Percentiles rank a stretch among this genome's conserved stretches.
phyloP scores from a whole-genome alignment of 2,113 vertebrate species.

The Gadus chalcogrammus region DNA sequence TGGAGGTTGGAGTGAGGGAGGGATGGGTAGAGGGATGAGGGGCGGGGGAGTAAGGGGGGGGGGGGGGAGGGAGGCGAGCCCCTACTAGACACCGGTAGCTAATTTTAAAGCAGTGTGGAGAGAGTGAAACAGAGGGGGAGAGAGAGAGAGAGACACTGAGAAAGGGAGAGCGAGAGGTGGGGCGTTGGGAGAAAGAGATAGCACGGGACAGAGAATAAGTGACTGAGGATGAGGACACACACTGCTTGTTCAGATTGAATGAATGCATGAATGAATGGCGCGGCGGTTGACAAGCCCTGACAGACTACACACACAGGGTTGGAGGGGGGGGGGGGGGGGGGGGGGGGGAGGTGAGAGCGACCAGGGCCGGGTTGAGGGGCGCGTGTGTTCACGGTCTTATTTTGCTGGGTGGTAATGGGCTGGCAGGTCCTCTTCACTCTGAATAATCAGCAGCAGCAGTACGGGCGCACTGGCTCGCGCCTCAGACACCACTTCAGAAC shows the following conservation, averaged over 20 bases:
- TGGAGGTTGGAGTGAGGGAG: constrained; percentile 15
- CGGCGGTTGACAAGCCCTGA: constrained; percentile 64
- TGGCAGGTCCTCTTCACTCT: constrained; percentile 68
- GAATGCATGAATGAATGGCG: constrained; percentile 66
- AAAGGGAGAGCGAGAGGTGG: too few species aligned
- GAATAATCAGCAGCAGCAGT: constrained; percentile 65
- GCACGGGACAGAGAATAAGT: too few species aligned
- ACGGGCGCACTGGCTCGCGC: constrained; percentile 45
- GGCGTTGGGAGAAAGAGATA: too few species aligned
- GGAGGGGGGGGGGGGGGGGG: constrained; percentile 43
- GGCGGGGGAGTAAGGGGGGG: constrained; percentile 42
- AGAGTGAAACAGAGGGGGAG: constrained; percentile 41
- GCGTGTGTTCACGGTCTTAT: constrained; percentile 60
- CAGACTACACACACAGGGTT: constrained; percentile 40
- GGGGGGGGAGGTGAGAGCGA: constrained; percentile 38
- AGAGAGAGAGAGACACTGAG: neutral
- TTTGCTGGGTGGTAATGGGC: constrained; percentile 64
- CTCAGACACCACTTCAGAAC: constrained; percentile 69
- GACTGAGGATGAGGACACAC: constrained; percentile 21
- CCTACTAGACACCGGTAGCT: constrained; percentile 59
- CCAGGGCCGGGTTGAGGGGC: neutral
- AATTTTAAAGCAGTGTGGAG: constrained; percentile 38
- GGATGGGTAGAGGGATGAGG: constrained; percentile 50
- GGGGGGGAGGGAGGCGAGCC: constrained; percentile 9
- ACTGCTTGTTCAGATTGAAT: constrained; percentile 67